A percentile compares a stretch with the other conserved stretches of the same genome.
phyloP scores from a whole-genome alignment of 1,140 invertebrate species.

The Drusus annulatus region DNA sequence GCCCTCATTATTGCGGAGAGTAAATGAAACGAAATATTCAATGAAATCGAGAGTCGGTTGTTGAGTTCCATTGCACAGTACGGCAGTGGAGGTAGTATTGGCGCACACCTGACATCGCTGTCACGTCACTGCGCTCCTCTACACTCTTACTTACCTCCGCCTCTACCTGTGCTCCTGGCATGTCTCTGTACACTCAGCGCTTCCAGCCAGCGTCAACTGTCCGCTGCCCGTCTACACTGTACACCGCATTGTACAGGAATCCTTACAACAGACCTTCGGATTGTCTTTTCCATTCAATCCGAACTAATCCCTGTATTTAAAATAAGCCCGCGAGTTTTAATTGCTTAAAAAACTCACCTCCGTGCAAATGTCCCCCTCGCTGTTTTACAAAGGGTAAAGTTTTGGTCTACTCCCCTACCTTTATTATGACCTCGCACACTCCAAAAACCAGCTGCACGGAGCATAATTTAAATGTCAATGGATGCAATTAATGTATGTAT shows the following conservation, averaged over 20 bases:
- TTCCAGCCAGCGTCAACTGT: not conserved
- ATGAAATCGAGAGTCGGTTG: constrained; percentile 48
- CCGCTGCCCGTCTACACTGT: too few relatives aligned
- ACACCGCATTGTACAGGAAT: constrained; percentile 38
- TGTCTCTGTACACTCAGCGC: not conserved
- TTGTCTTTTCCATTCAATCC: too few relatives aligned
- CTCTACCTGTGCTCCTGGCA: constrained; percentile 1
- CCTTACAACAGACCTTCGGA: constrained; percentile 20
- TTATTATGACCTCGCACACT: constrained; percentile 16
- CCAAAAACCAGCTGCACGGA: not conserved
- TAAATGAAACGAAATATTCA: constrained; percentile 46
- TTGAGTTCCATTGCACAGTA: constrained; percentile 17
- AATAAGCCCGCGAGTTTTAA: too few relatives aligned
- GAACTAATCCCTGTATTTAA: too few relatives aligned
- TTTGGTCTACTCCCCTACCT: not conserved
- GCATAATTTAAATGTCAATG: not conserved
- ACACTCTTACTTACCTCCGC: too few relatives aligned
- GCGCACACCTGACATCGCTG: not conserved
- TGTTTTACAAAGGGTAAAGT: constrained; percentile 7
- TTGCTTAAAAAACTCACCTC: not conserved
- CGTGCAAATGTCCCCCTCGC: not conserved
- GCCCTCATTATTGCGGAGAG: constrained; percentile 30
- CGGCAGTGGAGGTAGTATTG: constrained; percentile 3
- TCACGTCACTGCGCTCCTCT: too few relatives aligned
- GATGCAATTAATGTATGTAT: too few relatives aligned